Evolutionary conservation across 2,113 vertebrate species (phyloP), one percentile per base, ranked within the genome.

Genomic region (Spea bombifrons): DNA sequence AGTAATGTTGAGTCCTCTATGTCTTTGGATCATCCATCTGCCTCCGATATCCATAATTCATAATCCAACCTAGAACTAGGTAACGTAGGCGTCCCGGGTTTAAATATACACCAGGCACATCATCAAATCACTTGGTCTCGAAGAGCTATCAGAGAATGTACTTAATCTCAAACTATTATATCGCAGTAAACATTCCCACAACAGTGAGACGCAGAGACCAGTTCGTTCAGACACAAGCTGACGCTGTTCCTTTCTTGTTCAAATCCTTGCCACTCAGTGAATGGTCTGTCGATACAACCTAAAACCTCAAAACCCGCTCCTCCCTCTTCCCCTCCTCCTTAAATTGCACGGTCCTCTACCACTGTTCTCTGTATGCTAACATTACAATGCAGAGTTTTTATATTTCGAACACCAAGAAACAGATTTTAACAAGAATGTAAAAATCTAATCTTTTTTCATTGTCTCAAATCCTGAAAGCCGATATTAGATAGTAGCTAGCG

Each of bases 241-340:
- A 52, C 9, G 50, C 50, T 59, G 10, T 13, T 59, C 55, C 55
- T 59, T 59, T 59, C 55, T 9, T 13, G 9, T 59, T 59, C 55
- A 59, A 30, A 13, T 59, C 55, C 12, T 13, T 59, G 8, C 6
- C 8, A 13, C 8, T 59, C 55, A 59, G 15, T 59, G 55, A 59
- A 59, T 59, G 55, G 55, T 12, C 55, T 59, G 55, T 9, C 10
- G 15, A 13, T 59, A 13, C 12, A 59, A 12, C 4, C 55, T 59
- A 12, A 12, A 30, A 13, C 12, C 55, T 12, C 55, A 12, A 30
- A 30, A 30, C 30, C 30, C 4, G 55, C 45, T 46, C 66, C 66
- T 68, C 66, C 66, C 66, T 68, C 66, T 45, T 47, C 45, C 66
- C 30, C 55, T 59, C 55, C 55, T 59, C 55, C 30, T 59, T 13